Percentiles rank a stretch among this genome's conserved stretches.
These are phyloP conservation scores for Cerastis leucographa DNA, from an alignment of 2,888 invertebrate species.

Conservation along the genomic window DNA sequence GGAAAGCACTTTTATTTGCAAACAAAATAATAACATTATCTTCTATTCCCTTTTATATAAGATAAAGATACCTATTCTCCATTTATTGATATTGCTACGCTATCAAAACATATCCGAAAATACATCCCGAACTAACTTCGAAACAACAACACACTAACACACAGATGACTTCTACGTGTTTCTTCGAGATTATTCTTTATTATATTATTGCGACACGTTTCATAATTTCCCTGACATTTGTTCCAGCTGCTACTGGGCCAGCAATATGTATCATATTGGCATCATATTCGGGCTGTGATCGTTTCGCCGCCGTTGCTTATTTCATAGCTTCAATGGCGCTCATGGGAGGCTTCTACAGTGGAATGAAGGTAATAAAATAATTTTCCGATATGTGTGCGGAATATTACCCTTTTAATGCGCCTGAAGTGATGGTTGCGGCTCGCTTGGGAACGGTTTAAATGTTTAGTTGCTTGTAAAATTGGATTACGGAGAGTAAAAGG, in stretches of 20 bases:
- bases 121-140: neutral
- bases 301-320: constrained; percentile 89
- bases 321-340: constrained; percentile 92
- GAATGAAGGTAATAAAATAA: constrained; percentile 89
- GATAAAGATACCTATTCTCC: neutral
- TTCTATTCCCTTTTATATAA: neutral
- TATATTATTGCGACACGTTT: constrained; percentile 41
- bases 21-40: neutral
- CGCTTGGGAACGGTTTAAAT: constrained; percentile 7
- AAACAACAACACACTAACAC: constrained; percentile 32
- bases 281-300: constrained; percentile 92
- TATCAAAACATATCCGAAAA: neutral
- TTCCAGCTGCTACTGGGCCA: constrained; percentile 92
- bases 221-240: constrained; percentile 59
- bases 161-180: constrained; percentile 48
- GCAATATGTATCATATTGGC: constrained; percentile 92
- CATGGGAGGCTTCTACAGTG: constrained; percentile 93
- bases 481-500: neutral
- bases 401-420: constrained; percentile 23
- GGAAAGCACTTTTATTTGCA: neutral
- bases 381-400: constrained; percentile 26
- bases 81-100: neutral
- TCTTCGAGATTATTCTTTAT: constrained; percentile 29
- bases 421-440: constrained; percentile 11
- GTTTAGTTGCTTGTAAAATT: constrained; percentile 10